Base-by-base conservation (phyloP, 2,113 vertebrate genomes). In the Hiodon tergisus region DNA sequence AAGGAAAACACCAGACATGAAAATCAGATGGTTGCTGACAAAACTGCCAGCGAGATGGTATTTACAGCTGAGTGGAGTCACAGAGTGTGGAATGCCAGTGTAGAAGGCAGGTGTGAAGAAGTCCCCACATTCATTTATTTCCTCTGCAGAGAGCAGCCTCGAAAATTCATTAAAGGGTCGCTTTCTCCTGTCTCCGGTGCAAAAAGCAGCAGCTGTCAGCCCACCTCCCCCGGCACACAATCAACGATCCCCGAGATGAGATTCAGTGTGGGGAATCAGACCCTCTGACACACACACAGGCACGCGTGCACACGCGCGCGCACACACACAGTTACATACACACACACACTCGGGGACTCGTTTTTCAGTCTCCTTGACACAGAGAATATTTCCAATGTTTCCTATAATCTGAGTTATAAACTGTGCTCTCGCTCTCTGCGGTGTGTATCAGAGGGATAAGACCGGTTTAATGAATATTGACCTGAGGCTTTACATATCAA, bases 91-190 rank as follows among this genome's bases (percentile, higher is more conserved):
- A 50, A 14, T 13, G 4, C 67, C 74, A 3, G 50, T 1, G 8
- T 53, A 67, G 48, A 69, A 60, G 16, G n/a, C 46, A 14, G 54
- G 54, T 47, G 50, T 17, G 2, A n/a, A 74, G 51, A 62, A 52
- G n/a, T 60, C 48, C 67, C 7, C 6, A 6, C 13, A 11, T 55
- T 62, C 17, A 69, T 69, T 69, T 68, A 75, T 76, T 76, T 62
- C 67, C 74, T 60, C 31, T 61, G 55, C 47, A 17, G 57, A 17
- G 48, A 16, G 31, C 31, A 57, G 66, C 57, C 17, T 3, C 59
- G 57, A 47, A 70, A 76, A 76, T 76, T 76, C 67, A 69, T 69
- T 70, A 69, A 76, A 65, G 50, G 46, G 61, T 6, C 17, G 53
- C 48, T 48, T 50, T 74, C 50, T 71, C 55, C 69, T 51, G 63